Percentiles rank a stretch among this genome's conserved stretches.
Evolutionary conservation across 1,140 invertebrate genomes (phyloP).

Genomic region (Pectinophora gossypiella): DNA sequence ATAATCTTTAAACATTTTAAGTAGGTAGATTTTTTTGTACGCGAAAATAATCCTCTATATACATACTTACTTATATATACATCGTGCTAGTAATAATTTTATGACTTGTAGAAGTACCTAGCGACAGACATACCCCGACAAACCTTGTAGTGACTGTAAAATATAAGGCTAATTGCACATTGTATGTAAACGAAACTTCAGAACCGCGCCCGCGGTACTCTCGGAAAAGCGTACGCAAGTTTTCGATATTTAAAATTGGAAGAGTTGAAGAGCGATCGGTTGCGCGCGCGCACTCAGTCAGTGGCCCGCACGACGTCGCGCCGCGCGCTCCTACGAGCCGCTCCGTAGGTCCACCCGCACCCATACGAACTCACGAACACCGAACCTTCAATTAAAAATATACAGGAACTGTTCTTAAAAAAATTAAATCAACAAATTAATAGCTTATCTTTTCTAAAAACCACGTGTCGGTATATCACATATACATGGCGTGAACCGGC

Average conservation of each 20-base stretch:
- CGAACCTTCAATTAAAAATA: constrained; percentile 16
- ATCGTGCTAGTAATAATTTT: too few species aligned
- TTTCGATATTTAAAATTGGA: constrained; percentile 60
- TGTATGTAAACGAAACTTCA: background rate
- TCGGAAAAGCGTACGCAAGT: constrained; percentile 46
- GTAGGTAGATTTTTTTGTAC: too few species aligned
- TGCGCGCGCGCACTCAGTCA: constrained; percentile 43
- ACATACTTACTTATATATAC: too few species aligned
- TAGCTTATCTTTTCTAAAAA: constrained; percentile 22
- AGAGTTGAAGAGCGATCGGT: constrained; percentile 39
- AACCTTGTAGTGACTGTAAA: background rate
- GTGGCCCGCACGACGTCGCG: constrained; percentile 60
- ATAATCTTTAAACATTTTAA: too few species aligned
- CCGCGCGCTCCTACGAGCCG: constrained; percentile 48
- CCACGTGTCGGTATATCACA: constrained; percentile 55
- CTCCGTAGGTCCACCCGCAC: constrained; percentile 30
- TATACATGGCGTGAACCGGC: constrained; percentile 54
- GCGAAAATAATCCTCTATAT: too few species aligned
- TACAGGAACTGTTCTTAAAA: constrained; percentile 34
- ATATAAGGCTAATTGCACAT: background rate
- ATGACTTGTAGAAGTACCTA: background rate
- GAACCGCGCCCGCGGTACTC: background rate
- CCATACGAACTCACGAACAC: background rate
- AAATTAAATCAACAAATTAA: background rate
- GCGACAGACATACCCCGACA: background rate